Base-by-base conservation (phyloP, 1,140 invertebrate genomes). In the Brachionus calyciflorus region DNA sequence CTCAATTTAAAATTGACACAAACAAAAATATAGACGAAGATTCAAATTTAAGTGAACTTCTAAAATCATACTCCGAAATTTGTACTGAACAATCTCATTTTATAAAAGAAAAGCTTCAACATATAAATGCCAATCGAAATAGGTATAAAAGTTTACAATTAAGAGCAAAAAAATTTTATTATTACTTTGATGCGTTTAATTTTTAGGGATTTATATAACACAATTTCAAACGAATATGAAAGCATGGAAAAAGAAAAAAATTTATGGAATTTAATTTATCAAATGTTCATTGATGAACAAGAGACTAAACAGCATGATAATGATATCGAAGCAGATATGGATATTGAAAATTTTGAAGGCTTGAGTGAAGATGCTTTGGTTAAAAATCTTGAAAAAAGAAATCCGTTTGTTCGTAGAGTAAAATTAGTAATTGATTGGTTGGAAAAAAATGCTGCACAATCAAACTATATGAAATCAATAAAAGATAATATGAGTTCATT, bases 391-490 rank as follows among this genome's bases (percentile, higher is more conserved):
- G 30, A 40, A 9, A 49, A 51, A 4, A 26, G 26, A 21, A 73
- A 73, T 41, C 30, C 69, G 5, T 73, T 73, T 41, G 44, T 73
- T 1, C 14, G 69, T 19, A 30, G 69, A n/a, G 21, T 73, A 10
- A 73, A 84, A 83, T 82, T 94, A 53, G 89, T 97, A 37, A 90
- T 96, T 19, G 93, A 96, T 83, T 96, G 94, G 93, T 82, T 97
- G 33, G 94, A 97, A 84, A 88, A 89, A 63, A 92, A 90, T 84
- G 89, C 91, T 14, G 84, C 89, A 19, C 21, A 55, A 37, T 73
- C 69, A 51, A 91, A 93, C 81, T 80, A 84, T 26, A 78, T 84
- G 80, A 88, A 89, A 41, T 87, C 88, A 70, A 87, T 86, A 55
- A 87, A 88, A 49, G 88, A 89, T 44, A 86, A 89, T 41, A 84